Percentiles rank a stretch among this genome's conserved stretches.
These are phyloP conservation scores for Eriocheir sinensis DNA, from an alignment of 1,140 invertebrate genomes.

Conservation along the genomic window DNA sequence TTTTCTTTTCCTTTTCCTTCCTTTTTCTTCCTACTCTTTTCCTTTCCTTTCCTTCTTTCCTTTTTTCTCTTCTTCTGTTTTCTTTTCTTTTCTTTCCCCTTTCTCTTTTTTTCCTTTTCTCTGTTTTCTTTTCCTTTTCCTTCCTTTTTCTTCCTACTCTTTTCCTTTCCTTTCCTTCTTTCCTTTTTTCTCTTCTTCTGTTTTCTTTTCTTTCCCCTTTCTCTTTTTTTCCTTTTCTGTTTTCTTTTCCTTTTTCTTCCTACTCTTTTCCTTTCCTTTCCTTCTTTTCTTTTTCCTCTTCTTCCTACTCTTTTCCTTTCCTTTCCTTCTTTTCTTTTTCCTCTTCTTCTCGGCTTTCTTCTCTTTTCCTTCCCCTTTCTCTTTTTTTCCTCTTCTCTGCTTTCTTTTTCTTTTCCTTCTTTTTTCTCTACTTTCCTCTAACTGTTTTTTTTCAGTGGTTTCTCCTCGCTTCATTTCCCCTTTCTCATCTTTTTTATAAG, in stretches of 20 bases:
- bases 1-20: background rate
- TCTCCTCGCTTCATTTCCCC: background rate
- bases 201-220: background rate
- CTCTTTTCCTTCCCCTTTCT: background rate
- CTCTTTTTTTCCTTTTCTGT: background rate
- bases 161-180: background rate
- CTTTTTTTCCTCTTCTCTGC: background rate
- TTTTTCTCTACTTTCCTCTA: too few relatives aligned
- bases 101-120: background rate
- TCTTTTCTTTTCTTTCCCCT: background rate
- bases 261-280: background rate
- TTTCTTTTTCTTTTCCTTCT: background rate
- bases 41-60: background rate
- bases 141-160: too few relatives aligned
- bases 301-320: background rate
- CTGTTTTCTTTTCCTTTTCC: background rate
- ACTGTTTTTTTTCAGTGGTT: too few relatives aligned
- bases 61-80: background rate
- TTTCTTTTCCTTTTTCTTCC: background rate
- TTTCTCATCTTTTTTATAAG: too few relatives aligned
- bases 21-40: background rate
- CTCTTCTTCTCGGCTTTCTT: background rate
- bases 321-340: background rate
- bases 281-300: background rate
- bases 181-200: background rate